phyloP scores from a whole-genome alignment of 2,797 vertebrate genomes.

The Steatocranus sp. region DNA sequence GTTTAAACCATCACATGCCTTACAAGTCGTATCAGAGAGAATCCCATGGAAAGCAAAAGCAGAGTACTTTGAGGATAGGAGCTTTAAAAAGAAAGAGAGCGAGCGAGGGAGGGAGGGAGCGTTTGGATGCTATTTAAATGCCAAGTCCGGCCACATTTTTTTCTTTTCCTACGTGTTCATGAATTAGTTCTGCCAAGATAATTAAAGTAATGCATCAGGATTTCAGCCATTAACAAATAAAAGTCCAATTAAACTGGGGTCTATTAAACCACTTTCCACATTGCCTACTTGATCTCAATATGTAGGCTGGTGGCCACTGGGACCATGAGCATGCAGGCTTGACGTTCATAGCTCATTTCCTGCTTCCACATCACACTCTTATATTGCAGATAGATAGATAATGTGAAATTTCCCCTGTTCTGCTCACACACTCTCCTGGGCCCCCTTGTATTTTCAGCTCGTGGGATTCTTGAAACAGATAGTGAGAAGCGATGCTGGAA shows the following conservation, averaged over 20 bases:
- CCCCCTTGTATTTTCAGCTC: slow-evolving; percentile 37
- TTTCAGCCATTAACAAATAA: slow-evolving; percentile 67
- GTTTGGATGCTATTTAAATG: slow-evolving; percentile 15
- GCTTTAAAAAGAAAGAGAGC: neutral
- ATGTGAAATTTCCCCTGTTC: slow-evolving; percentile 57
- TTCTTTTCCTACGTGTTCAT: slow-evolving; percentile 15
- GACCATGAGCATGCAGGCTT: slow-evolving; percentile 46
- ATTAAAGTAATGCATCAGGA: slow-evolving; percentile 70
- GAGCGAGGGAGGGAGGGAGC: neutral
- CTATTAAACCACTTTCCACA: slow-evolving; percentile 55
- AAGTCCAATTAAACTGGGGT: slow-evolving; percentile 65
- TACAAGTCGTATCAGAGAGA: slow-evolving; percentile 43
- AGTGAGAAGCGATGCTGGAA: slow-evolving; percentile 34
- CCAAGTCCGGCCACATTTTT: slow-evolving; percentile 33
- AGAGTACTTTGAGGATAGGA: slow-evolving; percentile 18
- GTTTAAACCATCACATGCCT: slow-evolving; percentile 24
- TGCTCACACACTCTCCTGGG: slow-evolving; percentile 24
- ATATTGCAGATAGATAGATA: slow-evolving; percentile 67
- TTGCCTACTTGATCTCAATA: slow-evolving; percentile 62
- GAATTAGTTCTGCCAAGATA: slow-evolving; percentile 61
- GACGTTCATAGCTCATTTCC: slow-evolving; percentile 67
- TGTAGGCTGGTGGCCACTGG: slow-evolving; percentile 61
- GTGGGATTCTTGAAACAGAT: slow-evolving; percentile 50
- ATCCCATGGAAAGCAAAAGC: slow-evolving; percentile 6
- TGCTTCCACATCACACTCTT: slow-evolving; percentile 56